Percentiles rank a stretch among this genome's conserved stretches.
Conservation (phyloP, 2,113 vertebrate species). For the Aythya baeri region DNA sequence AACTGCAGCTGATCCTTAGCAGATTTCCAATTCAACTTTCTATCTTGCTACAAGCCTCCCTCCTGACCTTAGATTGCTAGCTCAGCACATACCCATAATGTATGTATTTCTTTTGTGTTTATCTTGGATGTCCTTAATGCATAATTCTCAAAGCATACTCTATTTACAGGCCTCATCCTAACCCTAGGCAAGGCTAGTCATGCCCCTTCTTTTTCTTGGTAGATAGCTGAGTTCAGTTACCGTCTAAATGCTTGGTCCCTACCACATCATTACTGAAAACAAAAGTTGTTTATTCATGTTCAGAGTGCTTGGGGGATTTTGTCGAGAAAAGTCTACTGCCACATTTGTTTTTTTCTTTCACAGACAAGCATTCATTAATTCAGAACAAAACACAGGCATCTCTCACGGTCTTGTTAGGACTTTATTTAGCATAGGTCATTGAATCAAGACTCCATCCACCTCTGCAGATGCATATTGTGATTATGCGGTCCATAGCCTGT, state of each 20-base stretch:
- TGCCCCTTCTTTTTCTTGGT: neutral
- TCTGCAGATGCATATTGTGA: conserved; percentile 31
- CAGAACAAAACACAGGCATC: neutral
- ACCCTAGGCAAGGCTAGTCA: neutral
- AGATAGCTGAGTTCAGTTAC: neutral
- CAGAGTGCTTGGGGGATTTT: neutral
- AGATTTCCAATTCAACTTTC: neutral
- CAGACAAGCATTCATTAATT: neutral
- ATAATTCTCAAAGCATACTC: neutral
- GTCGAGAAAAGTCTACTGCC: neutral
- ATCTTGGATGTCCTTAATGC: neutral
- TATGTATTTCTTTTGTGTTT: neutral
- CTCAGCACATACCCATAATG: neutral
- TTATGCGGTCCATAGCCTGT: conserved; percentile 1
- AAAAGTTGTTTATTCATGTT: neutral
- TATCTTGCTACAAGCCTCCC: neutral
- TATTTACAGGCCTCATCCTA: neutral
- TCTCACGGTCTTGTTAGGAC: neutral
- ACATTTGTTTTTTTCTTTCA: conserved; percentile 25
- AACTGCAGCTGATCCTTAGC: neutral
- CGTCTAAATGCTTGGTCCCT: neutral
- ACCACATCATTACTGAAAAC: neutral
- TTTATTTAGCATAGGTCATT: conserved; percentile 20
- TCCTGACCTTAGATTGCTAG: neutral
- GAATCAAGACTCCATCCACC: neutral